Conservation (phyloP, 1,140 invertebrate genomes). For the Scaptodrosophila lebanonensis region DNA sequence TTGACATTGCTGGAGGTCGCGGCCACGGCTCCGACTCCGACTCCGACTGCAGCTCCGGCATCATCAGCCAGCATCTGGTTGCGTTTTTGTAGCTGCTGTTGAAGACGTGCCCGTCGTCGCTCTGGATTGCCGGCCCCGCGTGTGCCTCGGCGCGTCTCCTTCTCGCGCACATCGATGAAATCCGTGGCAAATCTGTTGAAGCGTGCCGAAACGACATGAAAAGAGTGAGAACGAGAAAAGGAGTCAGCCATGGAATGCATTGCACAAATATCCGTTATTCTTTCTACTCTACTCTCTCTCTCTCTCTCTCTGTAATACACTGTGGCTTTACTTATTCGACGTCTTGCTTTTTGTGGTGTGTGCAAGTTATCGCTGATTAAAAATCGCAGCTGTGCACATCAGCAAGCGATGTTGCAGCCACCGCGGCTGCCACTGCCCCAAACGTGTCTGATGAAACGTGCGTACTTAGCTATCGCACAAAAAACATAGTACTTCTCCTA, state of each 20-base stretch:
- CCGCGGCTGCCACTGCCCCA: not conserved
- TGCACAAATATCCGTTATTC: not conserved
- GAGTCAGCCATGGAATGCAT: no score
- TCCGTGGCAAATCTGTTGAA: conserved; percentile 88
- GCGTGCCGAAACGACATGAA: not conserved
- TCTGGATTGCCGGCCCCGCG: conserved; percentile 51
- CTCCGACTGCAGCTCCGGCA: conserved; percentile 14
- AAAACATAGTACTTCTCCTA: no score
- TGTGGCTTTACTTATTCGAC: not conserved
- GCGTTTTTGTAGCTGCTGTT: conserved; percentile 21
- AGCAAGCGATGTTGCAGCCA: no score
- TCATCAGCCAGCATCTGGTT: conserved; percentile 43
- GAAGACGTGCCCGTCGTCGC: conserved; percentile 26
- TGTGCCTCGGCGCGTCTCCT: conserved; percentile 81
- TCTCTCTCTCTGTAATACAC: no score
- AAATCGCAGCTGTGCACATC: not conserved
- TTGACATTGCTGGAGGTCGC: conserved; percentile 3
- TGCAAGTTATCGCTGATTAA: not conserved
- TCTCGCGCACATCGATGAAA: conserved; percentile 93
- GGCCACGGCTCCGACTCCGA: not conserved
- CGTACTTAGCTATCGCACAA: no score
- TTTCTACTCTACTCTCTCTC: not conserved
- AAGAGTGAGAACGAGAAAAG: not conserved
- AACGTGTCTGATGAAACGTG: not conserved
- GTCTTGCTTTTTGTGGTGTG: not conserved